Evolutionary conservation across 2,113 vertebrate genomes (phyloP).

Genomic region (Sitta europaea): DNA sequence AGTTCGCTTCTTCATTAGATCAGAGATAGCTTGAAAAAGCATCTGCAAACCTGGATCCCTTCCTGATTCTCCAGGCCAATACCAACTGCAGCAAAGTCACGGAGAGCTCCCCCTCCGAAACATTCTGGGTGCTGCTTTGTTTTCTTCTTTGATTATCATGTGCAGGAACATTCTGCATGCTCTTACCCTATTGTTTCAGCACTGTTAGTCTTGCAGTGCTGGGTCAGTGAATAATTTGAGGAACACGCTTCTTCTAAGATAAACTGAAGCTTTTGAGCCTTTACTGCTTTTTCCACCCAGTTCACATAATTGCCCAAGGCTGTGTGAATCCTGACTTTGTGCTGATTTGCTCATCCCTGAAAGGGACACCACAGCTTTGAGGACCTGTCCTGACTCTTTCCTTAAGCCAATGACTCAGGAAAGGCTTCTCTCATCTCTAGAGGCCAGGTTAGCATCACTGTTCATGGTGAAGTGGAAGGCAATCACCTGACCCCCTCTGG

Average conservation of each 20-base stretch:
- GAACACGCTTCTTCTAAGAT: background rate
- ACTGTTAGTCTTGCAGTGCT: background rate
- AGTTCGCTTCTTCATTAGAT: background rate
- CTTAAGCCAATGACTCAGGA: background rate
- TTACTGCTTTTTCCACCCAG: background rate
- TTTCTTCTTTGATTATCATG: background rate
- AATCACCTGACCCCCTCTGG: background rate
- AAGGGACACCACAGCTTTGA: background rate
- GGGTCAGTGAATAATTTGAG: background rate
- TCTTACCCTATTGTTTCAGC: conserved; percentile 31
- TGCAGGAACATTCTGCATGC: background rate
- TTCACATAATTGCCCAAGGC: background rate
- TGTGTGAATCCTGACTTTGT: background rate
- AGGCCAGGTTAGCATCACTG: background rate
- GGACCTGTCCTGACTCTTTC: background rate
- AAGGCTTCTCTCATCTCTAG: background rate
- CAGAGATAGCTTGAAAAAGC: background rate
- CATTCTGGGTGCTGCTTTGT: background rate
- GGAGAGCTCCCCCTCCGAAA: background rate
- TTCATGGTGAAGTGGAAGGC: background rate
- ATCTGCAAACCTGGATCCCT: background rate
- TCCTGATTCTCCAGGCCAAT: background rate
- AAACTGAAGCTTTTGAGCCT: background rate
- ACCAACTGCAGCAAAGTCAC: background rate
- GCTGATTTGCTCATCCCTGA: background rate